Percentiles rank a stretch among this genome's conserved stretches.
Evolutionary conservation across 2,888 invertebrate species (phyloP).

Genomic region (Lasius platythorax): DNA sequence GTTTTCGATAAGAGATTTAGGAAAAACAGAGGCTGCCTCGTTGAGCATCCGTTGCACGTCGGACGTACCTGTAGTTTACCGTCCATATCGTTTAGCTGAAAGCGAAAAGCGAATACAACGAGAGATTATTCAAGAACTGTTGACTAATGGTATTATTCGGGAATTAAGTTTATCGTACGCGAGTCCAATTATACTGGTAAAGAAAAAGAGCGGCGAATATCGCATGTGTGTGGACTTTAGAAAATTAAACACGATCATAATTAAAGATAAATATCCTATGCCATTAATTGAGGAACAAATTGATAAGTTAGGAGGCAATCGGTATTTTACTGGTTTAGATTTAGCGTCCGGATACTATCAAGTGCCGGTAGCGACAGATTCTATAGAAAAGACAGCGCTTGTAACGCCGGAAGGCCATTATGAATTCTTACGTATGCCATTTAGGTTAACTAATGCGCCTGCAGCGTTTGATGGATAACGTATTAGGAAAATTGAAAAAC

Average conservation of each 20-base stretch:
- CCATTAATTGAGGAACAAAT: slow-evolving; percentile 22
- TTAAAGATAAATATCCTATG: slow-evolving; percentile 26
- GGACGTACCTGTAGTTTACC: slow-evolving; percentile 2
- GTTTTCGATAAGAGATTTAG: background rate
- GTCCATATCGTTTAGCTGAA: slow-evolving; percentile 20
- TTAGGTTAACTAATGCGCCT: no score
- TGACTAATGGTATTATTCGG: slow-evolving; percentile 1
- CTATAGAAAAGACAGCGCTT: background rate
- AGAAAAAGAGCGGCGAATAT: slow-evolving; percentile 8
- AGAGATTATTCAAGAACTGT: background rate
- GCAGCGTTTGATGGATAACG: no score
- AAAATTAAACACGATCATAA: background rate
- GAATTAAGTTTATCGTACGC: slow-evolving; percentile 18
- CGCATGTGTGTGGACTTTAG: slow-evolving; percentile 4
- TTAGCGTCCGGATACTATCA: slow-evolving; percentile 12
- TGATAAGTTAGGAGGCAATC: slow-evolving; percentile 1
- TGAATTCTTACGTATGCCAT: no score
- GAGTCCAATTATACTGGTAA: background rate
- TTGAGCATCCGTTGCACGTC: slow-evolving; percentile 2
- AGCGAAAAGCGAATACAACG: background rate
- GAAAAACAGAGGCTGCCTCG: background rate
- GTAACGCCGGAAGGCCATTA: no score
- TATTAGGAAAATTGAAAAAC: no score
- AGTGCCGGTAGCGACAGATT: background rate
- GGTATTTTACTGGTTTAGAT: slow-evolving; percentile 10